Conservation (phyloP, 2,888 invertebrate genomes). For the Hydroisotoma schaefferi region DNA sequence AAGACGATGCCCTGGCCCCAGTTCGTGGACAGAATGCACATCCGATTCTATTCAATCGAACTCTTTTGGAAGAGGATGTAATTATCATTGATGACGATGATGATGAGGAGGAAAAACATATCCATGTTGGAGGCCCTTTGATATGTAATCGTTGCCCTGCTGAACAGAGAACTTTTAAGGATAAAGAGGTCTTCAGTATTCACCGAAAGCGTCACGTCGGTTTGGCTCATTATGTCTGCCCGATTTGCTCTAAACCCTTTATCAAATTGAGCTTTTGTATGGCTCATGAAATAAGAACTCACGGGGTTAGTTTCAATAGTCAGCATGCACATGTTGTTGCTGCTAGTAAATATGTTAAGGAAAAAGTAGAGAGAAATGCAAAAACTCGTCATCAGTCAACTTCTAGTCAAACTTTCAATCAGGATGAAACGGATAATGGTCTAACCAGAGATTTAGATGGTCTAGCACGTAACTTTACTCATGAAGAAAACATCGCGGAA, state of each 20-base stretch:
- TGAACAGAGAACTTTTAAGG: not conserved
- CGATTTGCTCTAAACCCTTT: constrained; percentile 1
- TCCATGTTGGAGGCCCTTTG: not conserved
- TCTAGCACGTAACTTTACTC: no score
- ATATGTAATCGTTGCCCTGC: not conserved
- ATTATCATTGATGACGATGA: not conserved
- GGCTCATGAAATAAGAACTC: constrained; percentile 5
- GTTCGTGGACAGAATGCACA: not conserved
- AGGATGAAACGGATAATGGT: not conserved
- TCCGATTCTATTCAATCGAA: no score
- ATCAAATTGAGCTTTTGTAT: constrained; percentile 6
- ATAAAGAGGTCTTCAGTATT: not conserved
- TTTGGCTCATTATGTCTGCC: not conserved
- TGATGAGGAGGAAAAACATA: not conserved
- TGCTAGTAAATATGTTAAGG: not conserved
- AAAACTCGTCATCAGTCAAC: not conserved
- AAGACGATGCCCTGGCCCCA: not conserved
- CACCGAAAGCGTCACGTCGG: constrained; percentile 3
- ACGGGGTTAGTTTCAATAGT: not conserved
- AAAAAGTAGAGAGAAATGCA: not conserved
- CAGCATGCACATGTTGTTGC: not conserved
- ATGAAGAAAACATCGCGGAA: no score
- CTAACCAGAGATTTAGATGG: no score
- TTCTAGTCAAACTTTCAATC: not conserved
- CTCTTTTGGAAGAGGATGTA: not conserved